Evolutionary conservation across 2,888 invertebrate genomes (phyloP).

Genomic region (Biston stratarius): DNA sequence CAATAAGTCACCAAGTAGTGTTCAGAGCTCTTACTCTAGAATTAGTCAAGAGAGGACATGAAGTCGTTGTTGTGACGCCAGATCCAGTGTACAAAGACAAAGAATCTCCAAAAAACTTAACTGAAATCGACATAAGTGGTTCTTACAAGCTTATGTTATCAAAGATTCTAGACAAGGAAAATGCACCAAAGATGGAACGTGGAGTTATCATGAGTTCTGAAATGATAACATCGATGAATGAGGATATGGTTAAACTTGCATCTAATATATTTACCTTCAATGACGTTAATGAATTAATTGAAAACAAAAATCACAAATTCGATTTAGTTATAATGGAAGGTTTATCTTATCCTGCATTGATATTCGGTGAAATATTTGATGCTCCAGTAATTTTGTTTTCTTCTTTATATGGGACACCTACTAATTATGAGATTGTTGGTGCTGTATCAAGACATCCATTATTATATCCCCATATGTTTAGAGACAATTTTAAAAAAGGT

Average conservation of each 20-base stretch:
- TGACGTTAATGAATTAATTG: conserved; percentile 44
- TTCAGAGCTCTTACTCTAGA: conserved; percentile 60
- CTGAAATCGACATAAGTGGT: conserved; percentile 60
- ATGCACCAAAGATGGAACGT: conserved; percentile 24
- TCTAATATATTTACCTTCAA: conserved; percentile 30
- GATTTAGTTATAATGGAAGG: conserved; percentile 56
- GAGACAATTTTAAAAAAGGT: conserved; percentile 42
- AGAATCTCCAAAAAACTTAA: conserved; percentile 53
- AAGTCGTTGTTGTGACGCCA: conserved; percentile 65
- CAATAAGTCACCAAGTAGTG: conserved; percentile 70
- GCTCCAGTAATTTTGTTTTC: conserved; percentile 52
- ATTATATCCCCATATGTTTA: conserved; percentile 43
- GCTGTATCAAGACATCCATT: conserved; percentile 49
- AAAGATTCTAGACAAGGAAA: neutral
- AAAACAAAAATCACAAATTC: conserved; percentile 52
- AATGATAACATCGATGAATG: conserved; percentile 2
- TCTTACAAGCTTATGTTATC: conserved; percentile 32
- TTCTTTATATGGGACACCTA: conserved; percentile 46
- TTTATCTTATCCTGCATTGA: conserved; percentile 41
- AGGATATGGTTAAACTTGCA: conserved; percentile 16
- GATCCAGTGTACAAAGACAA: conserved; percentile 53
- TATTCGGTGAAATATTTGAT: conserved; percentile 51
- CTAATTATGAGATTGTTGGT: conserved; percentile 49
- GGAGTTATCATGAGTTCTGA: conserved; percentile 40
- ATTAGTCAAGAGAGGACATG: conserved; percentile 67